phyloP scores from a whole-genome alignment of 92 coral and sea anemone genomes.

The Epizoanthus fatuus region DNA sequence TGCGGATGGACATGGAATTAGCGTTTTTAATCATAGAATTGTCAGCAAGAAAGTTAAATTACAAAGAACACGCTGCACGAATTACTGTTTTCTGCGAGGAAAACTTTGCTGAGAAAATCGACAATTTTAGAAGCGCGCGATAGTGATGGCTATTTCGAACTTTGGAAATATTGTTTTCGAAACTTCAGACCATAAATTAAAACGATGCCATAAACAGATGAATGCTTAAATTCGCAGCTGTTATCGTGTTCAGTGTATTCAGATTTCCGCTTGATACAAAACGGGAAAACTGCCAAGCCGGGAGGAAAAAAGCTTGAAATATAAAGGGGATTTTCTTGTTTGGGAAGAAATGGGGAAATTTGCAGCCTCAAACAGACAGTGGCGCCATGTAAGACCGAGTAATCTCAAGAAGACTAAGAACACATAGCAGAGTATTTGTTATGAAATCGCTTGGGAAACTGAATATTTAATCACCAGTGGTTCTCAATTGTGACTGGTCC shows the following conservation, averaged over 20 bases:
- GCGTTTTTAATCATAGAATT: conserved; percentile 47
- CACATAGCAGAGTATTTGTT: conserved; percentile 46
- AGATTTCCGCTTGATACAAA: conserved; percentile 53
- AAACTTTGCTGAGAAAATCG: neutral
- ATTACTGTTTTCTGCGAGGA: conserved; percentile 9
- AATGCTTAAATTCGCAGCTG: conserved; percentile 93
- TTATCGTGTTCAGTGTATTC: conserved; percentile 41
- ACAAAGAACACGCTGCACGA: conserved; percentile 9
- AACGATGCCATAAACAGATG: conserved; percentile 93
- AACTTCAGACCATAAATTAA: conserved; percentile 89
- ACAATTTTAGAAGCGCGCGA: conserved; percentile 8
- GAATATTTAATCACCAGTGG: conserved; percentile 40
- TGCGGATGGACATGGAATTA: conserved; percentile 23
- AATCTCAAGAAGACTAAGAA: conserved; percentile 14
- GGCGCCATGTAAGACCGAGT: conserved; percentile 32
- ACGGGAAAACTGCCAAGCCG: conserved; percentile 48
- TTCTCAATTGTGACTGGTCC: conserved; percentile 38
- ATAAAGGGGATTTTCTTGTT: conserved; percentile 41
- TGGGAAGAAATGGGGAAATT: conserved; percentile 11
- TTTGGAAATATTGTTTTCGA: conserved; percentile 26
- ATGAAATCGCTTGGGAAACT: conserved; percentile 50
- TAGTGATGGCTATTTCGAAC: conserved; percentile 22
- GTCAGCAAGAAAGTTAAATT: conserved; percentile 23
- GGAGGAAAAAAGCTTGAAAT: conserved; percentile 5
- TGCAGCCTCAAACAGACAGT: conserved; percentile 13